These are phyloP conservation scores for Oscarella lobularis DNA, from an alignment of 37 sponge, comb jelly and placozoan species.

Conservation along the genomic window DNA sequence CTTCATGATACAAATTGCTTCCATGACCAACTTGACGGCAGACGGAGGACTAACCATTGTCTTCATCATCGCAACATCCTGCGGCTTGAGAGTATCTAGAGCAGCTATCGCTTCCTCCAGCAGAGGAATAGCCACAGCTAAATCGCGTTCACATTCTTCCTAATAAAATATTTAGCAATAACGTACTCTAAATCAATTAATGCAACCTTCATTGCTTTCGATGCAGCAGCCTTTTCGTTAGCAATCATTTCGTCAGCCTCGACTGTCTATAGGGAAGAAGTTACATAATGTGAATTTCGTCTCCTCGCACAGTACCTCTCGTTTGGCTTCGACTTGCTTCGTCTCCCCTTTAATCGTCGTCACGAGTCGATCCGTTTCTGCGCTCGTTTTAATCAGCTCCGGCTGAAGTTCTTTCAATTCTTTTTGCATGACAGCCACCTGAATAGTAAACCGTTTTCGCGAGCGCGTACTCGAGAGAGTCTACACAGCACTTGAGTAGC, in stretches of 20 bases:
- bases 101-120: slow-evolving; percentile 89
- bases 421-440: slow-evolving; percentile 92
- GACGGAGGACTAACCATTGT: slow-evolving; percentile 88
- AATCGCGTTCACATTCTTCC: slow-evolving; percentile 95
- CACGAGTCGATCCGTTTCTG: slow-evolving; percentile 85
- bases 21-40: slow-evolving; percentile 89
- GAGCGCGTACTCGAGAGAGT: no score
- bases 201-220: slow-evolving; percentile 66
- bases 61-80: slow-evolving; percentile 89
- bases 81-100: slow-evolving; percentile 90
- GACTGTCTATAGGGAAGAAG: slow-evolving; percentile 44
- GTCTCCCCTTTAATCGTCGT: slow-evolving; percentile 95
- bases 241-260: slow-evolving; percentile 96
- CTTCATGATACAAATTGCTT: slow-evolving; percentile 94
- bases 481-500: slow-evolving; percentile 63
- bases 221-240: slow-evolving; percentile 81
- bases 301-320: slow-evolving; percentile 25
- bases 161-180: neutral
- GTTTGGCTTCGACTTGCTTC: slow-evolving; percentile 89
- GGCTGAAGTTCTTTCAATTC: slow-evolving; percentile 82
- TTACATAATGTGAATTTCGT: neutral
- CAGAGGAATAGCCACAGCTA: slow-evolving; percentile 94
- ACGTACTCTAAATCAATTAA: neutral
- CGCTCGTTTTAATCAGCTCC: slow-evolving; percentile 85
- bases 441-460: no score